Evolutionary conservation across 2,888 invertebrate genomes (phyloP), one percentile per base, ranked within the genome.

Genomic region (Leptinotarsa tumamoca): DNA sequence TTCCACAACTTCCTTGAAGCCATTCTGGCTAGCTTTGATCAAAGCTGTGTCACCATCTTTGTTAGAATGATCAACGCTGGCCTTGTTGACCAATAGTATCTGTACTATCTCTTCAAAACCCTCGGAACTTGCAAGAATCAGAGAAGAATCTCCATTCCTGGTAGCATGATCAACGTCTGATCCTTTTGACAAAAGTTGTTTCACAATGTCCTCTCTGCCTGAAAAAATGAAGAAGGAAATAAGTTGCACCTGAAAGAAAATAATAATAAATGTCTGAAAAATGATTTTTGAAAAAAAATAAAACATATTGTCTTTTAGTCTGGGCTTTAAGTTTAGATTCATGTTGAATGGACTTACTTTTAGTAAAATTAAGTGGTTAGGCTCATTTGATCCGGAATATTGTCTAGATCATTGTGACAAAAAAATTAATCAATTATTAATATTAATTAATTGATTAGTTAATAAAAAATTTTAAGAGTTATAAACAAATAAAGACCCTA

Each of bases 1-100:
- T 15, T 66, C 51, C 21, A 71, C 71, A 5, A 71, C 52, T 51
- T 71, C 71, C 23, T 66, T 66, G 66, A 71, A 71, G 10, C 71
- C 66, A 50, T 71, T 63, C 4, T 51, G 43, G 52, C 71, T 51
- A 7, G 71, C 58, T 23, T 33, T 50, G 15, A 51, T 66, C 10
- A 71, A 14, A n/a, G 71, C 71, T 3, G 71, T 71, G 27, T 71
- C 66, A 10, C 63, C 66, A 3, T 52, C 52, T n/a, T 66, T 63
- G 51, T 71, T 23, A 7, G 2, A 49, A 58, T 17, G 18, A 7
- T 71, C 5, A 14, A 63, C 33, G 7, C 63, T 61, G 49, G 49
- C 50, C 15, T 71, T 71, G 33, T 61, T 49, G 1, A 63, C 23
- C 14, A 71, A 17, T 10, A 71, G 50, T 63, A 51, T 15, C 10